These are phyloP conservation scores for Geotrupes spiniger DNA, from an alignment of 2,888 invertebrate genomes.

Conservation along the genomic window DNA sequence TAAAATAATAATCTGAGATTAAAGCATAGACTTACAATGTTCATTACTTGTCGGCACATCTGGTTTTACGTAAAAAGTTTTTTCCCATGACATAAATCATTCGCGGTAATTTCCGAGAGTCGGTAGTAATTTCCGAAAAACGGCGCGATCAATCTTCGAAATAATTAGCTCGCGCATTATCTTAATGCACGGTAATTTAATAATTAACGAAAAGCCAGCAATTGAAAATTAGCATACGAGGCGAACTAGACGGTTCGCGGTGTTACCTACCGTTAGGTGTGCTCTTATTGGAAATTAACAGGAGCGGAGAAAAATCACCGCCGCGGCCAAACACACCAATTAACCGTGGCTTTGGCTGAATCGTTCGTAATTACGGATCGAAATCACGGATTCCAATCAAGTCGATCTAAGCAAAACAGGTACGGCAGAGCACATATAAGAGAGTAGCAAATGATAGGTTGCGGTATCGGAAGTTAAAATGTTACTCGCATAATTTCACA, in stretches of 20 bases:
- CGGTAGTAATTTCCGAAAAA: too few species aligned
- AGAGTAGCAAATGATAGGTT: constrained; percentile 48
- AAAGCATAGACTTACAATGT: too few species aligned
- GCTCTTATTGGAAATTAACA: not conserved
- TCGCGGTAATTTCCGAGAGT: too few species aligned
- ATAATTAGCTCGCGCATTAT: too few species aligned
- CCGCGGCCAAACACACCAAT: constrained; percentile 29
- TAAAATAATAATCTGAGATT: too few species aligned
- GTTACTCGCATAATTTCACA: constrained; percentile 48
- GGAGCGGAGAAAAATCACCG: constrained; percentile 9
- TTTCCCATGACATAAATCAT: too few species aligned
- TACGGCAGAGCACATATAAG: constrained; percentile 27
- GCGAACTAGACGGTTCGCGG: constrained; percentile 1
- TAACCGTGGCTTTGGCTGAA: constrained; percentile 37
- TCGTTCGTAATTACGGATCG: constrained; percentile 43
- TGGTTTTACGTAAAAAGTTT: too few species aligned
- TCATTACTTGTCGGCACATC: too few species aligned
- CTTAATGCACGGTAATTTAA: not conserved
- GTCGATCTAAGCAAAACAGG: constrained; percentile 44
- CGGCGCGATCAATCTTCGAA: too few species aligned
- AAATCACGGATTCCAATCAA: constrained; percentile 46
- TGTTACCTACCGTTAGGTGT: constrained; percentile 1
- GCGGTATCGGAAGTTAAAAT: constrained; percentile 49
- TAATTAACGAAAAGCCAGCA: constrained; percentile 16
- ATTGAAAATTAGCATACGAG: constrained; percentile 14